Conservation (phyloP, 2,888 invertebrate genomes). For the Andrena hattorfiana region DNA sequence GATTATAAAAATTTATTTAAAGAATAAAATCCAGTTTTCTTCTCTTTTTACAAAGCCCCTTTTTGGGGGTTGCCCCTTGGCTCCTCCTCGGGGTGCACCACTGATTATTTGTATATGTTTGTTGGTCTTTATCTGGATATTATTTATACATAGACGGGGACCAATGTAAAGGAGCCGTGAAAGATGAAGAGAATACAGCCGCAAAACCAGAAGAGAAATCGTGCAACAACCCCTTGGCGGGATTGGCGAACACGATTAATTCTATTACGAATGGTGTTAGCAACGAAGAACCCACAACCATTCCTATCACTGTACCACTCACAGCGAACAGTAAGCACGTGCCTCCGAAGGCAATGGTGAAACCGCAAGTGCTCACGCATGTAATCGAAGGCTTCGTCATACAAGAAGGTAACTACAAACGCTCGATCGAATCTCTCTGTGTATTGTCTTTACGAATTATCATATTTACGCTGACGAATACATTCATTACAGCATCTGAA, state of each 20-base stretch:
- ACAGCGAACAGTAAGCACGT: slow-evolving; percentile 79
- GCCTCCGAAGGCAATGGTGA: slow-evolving; percentile 96
- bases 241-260: slow-evolving; percentile 82
- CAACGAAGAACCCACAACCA: slow-evolving; percentile 72
- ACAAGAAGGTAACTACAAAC: slow-evolving; percentile 90
- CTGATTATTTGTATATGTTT: neutral
- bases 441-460: neutral
- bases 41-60: no score
- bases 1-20: no score
- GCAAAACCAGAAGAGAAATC: slow-evolving; percentile 81
- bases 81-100: no score
- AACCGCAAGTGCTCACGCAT: slow-evolving; percentile 97
- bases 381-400: slow-evolving; percentile 99
- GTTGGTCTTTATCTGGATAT: neutral
- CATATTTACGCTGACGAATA: slow-evolving; percentile 20
- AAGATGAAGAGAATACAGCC: slow-evolving; percentile 78
- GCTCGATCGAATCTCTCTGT: neutral
- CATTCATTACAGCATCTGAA: slow-evolving; percentile 88
- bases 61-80: no score
- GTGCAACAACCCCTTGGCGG: slow-evolving; percentile 82
- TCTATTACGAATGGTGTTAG: slow-evolving; percentile 82
- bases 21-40: no score
- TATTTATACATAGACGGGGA: slow-evolving; percentile 69
- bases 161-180: slow-evolving; percentile 71
- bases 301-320: slow-evolving; percentile 72